These are phyloP conservation scores for Rhyacophila brunnea DNA, from an alignment of 1,140 invertebrate genomes.

Conservation along the genomic window DNA sequence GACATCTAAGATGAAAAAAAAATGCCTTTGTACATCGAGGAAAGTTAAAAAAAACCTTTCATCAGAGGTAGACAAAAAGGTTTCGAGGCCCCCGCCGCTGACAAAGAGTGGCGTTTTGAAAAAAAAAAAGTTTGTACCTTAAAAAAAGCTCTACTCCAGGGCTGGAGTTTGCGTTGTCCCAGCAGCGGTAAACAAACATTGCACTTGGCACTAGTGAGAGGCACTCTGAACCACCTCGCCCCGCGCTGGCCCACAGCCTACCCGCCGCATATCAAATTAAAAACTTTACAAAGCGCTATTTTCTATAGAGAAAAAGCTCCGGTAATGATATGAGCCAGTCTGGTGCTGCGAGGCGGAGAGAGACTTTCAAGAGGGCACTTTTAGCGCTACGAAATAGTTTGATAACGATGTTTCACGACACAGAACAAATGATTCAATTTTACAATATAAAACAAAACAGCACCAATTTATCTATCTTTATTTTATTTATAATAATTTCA, in stretches of 20 bases:
- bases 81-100: background rate
- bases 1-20: background rate
- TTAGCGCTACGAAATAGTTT: too few species aligned
- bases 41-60: slow-evolving; percentile 21
- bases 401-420: too few species aligned
- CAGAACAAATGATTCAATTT: too few species aligned
- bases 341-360: background rate
- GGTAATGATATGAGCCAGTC: slow-evolving; percentile 17
- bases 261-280: slow-evolving; percentile 28
- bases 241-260: background rate
- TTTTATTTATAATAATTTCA: too few species aligned
- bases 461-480: too few species aligned
- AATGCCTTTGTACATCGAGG: background rate
- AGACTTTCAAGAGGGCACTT: too few species aligned
- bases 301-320: slow-evolving; percentile 11
- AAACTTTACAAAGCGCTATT: slow-evolving; percentile 24
- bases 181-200: background rate
- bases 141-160: slow-evolving; percentile 2
- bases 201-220: background rate
- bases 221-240: background rate
- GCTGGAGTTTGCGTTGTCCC: background rate
- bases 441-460: too few species aligned
- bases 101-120: slow-evolving; percentile 14
- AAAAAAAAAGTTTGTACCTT: slow-evolving; percentile 10
- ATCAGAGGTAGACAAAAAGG: slow-evolving; percentile 15